Evolutionary conservation across 2,888 invertebrate species (phyloP).

Genomic region (Anorthoa munda): DNA sequence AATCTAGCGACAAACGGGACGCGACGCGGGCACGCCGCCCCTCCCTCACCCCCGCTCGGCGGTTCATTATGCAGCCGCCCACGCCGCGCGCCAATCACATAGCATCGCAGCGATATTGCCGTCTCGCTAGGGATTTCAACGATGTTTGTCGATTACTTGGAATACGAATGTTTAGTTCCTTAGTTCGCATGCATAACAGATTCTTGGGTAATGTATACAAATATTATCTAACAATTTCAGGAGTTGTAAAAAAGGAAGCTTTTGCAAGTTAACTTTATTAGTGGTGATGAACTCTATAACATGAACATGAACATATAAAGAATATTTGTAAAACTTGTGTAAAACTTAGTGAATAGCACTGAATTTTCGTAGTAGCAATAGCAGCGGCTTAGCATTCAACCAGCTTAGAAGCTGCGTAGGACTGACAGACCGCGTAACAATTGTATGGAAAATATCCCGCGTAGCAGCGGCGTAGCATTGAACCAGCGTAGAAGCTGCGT

Average conservation of each 20-base stretch:
- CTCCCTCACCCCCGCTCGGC: slow-evolving; percentile 72
- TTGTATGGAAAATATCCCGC: no score
- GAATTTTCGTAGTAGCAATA: background rate
- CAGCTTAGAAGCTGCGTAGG: no score
- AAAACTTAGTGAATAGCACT: no score
- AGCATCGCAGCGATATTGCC: slow-evolving; percentile 87
- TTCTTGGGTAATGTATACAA: slow-evolving; percentile 22
- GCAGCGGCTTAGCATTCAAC: background rate
- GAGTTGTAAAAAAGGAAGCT: no score
- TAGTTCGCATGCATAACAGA: slow-evolving; percentile 43
- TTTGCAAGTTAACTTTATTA: background rate
- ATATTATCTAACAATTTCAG: background rate
- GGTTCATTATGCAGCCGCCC: slow-evolving; percentile 90
- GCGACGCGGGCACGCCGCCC: slow-evolving; percentile 63
- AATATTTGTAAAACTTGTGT: no score
- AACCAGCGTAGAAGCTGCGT: no score
- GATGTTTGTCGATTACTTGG: slow-evolving; percentile 80
- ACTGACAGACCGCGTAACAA: no score
- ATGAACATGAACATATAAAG: background rate
- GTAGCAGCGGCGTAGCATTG: no score
- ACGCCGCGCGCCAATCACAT: slow-evolving; percentile 89
- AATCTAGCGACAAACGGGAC: slow-evolving; percentile 81
- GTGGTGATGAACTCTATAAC: background rate
- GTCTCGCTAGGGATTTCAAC: slow-evolving; percentile 84
- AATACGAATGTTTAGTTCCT: slow-evolving; percentile 63